A percentile compares a stretch with the other conserved stretches of the same genome.
Conservation (phyloP, 92 coral and sea anemone genomes). For the Epizoanthus ramosus region DNA sequence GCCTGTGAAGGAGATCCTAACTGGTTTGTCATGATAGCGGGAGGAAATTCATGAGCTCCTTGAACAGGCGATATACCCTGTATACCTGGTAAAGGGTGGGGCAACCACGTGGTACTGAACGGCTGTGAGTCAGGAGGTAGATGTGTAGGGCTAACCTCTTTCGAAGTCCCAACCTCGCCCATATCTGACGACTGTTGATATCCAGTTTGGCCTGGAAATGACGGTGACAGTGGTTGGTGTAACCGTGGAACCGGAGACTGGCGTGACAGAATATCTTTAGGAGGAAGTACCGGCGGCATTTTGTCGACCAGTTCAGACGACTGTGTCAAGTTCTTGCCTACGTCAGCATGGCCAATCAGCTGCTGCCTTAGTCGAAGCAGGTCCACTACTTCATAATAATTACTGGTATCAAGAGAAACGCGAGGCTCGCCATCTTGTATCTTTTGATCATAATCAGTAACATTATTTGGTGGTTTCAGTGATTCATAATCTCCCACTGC, state of each 20-base stretch:
- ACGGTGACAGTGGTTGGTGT: not conserved
- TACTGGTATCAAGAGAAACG: not conserved
- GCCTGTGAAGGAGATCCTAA: not conserved
- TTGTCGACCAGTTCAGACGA: not conserved
- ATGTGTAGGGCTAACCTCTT: not conserved
- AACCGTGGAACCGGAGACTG: not conserved
- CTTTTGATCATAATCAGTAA: not conserved
- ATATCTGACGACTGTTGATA: no score
- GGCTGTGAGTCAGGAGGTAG: not conserved
- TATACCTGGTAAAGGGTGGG: not conserved
- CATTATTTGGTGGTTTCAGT: not conserved
- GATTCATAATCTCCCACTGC: not conserved
- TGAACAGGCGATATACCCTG: no score
- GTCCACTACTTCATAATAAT: not conserved
- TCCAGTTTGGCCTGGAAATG: not conserved
- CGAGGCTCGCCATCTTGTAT: not conserved
- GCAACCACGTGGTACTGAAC: not conserved
- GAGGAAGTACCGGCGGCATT: constrained; percentile 7
- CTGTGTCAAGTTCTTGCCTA: not conserved
- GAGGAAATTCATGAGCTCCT: no score
- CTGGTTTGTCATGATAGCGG: not conserved
- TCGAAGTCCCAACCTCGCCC: no score
- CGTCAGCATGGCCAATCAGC: not conserved
- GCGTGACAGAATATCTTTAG: constrained; percentile 11
- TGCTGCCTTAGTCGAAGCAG: no score